A percentile compares a stretch with the other conserved stretches of the same genome.
phyloP scores from a whole-genome alignment of 1,140 invertebrate species.

The Linepithema humile region DNA sequence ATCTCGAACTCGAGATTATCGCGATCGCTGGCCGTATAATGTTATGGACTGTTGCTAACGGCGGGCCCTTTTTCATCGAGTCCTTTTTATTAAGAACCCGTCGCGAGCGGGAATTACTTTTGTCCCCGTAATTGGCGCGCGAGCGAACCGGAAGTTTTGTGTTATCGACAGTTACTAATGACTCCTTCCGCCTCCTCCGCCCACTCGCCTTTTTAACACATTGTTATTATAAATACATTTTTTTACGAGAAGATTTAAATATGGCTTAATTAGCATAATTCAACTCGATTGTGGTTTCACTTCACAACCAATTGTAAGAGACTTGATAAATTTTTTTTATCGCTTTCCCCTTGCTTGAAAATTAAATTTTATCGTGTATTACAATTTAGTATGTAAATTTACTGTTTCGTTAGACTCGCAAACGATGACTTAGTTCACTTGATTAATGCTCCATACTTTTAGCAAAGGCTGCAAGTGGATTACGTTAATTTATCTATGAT shows the following conservation, averaged over 20 bases:
- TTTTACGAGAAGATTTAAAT: background rate
- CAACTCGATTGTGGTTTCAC: background rate
- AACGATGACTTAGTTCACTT: background rate
- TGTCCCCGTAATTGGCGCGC: conserved; percentile 42
- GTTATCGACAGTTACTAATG: conserved; percentile 57
- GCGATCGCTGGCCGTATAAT: conserved; percentile 40
- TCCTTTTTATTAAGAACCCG: conserved; percentile 30
- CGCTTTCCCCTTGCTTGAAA: background rate
- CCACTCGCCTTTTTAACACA: background rate
- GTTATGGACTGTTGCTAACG: conserved; percentile 43
- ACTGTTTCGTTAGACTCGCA: background rate
- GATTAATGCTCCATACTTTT: conserved; percentile 2
- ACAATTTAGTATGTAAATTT: background rate
- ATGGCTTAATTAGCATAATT: background rate
- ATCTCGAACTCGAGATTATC: conserved; percentile 35
- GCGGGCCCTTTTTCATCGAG: conserved; percentile 29
- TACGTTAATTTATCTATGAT: conserved; percentile 29
- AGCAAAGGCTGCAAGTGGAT: background rate
- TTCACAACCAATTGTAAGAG: background rate
- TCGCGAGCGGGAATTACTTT: conserved; percentile 48
- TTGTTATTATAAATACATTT: conserved; percentile 7
- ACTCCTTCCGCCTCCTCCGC: background rate
- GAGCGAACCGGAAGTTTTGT: conserved; percentile 24
- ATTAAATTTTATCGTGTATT: background rate
- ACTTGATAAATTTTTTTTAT: background rate